Evolutionary conservation across 2,888 invertebrate genomes (phyloP).

Genomic region (Nephrotoma appendiculata): DNA sequence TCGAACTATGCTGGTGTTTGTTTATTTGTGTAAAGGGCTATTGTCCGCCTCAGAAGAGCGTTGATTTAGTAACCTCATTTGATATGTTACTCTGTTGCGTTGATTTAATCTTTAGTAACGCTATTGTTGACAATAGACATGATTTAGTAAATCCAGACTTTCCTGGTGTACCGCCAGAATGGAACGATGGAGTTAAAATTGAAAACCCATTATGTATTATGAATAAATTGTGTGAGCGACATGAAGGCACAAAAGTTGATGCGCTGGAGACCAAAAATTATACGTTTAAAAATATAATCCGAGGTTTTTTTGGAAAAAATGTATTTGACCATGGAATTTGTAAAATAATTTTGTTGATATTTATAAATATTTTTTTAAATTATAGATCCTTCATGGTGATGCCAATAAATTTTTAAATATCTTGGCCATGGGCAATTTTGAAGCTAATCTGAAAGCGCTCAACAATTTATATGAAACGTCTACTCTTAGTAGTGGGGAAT

Average conservation of each 20-base stretch:
- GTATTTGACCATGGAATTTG: slow-evolving; percentile 23
- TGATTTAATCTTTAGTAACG: slow-evolving; percentile 82
- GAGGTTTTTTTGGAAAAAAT: slow-evolving; percentile 55
- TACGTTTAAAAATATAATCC: slow-evolving; percentile 64
- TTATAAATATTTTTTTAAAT: slow-evolving; percentile 13
- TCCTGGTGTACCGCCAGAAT: slow-evolving; percentile 59
- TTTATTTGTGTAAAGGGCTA: slow-evolving; percentile 82
- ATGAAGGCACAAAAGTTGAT: slow-evolving; percentile 71
- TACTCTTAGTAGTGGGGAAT: slow-evolving; percentile 80
- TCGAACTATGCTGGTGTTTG: slow-evolving; percentile 88
- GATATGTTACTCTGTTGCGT: slow-evolving; percentile 82
- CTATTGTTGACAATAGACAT: slow-evolving; percentile 58
- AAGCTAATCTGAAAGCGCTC: slow-evolving; percentile 69
- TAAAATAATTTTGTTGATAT: background rate
- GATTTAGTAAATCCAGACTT: slow-evolving; percentile 79
- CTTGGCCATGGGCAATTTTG: slow-evolving; percentile 65
- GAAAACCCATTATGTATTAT: slow-evolving; percentile 68
- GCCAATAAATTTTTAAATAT: slow-evolving; percentile 54
- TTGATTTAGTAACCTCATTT: slow-evolving; percentile 89
- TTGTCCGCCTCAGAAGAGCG: slow-evolving; percentile 61
- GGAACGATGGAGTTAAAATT: slow-evolving; percentile 38
- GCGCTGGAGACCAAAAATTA: slow-evolving; percentile 80
- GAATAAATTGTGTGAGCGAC: slow-evolving; percentile 61
- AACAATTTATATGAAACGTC: slow-evolving; percentile 82
- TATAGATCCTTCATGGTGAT: slow-evolving; percentile 59